Conservation (phyloP, 1,140 invertebrate genomes). For the Acromyrmex charruanus region DNA sequence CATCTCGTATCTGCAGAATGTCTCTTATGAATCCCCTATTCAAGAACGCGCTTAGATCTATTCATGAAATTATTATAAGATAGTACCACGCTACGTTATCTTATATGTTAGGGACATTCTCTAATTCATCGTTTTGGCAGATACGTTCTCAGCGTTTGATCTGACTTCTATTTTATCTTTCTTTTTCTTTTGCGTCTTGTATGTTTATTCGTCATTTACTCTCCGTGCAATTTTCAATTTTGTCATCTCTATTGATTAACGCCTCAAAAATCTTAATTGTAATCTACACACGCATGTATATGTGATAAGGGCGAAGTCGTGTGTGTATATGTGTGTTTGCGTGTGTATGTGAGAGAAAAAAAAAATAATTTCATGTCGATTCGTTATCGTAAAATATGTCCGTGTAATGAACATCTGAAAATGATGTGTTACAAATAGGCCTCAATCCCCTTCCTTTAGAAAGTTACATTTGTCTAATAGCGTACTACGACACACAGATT, state of each 20-base stretch:
- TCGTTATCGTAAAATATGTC: conserved; percentile 73
- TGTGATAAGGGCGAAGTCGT: conserved; percentile 42
- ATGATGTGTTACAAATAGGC: conserved; percentile 79
- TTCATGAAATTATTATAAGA: conserved; percentile 69
- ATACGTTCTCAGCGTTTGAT: conserved; percentile 59
- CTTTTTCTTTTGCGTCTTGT: conserved; percentile 66
- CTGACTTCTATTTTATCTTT: conserved; percentile 8
- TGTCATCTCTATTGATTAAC: conserved; percentile 34
- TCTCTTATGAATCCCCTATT: conserved; percentile 51
- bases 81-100: conserved; percentile 71
- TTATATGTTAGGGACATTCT: conserved; percentile 69
- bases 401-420: conserved; percentile 66
- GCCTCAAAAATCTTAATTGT: conserved; percentile 19
- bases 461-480: conserved; percentile 81
- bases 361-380: conserved; percentile 71
- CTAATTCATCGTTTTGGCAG: conserved; percentile 70
- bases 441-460: conserved; percentile 77
- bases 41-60: conserved; percentile 66
- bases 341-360: conserved; percentile 36
- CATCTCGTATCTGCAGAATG: conserved; percentile 65
- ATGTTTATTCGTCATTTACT: conserved; percentile 51
- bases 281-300: conserved; percentile 31
- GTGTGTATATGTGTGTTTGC: conserved; percentile 24
- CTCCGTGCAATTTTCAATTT: conserved; percentile 35
- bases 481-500: conserved; percentile 79